phyloP scores from a whole-genome alignment of 1,140 invertebrate genomes.

The Heterodera schachtii region DNA sequence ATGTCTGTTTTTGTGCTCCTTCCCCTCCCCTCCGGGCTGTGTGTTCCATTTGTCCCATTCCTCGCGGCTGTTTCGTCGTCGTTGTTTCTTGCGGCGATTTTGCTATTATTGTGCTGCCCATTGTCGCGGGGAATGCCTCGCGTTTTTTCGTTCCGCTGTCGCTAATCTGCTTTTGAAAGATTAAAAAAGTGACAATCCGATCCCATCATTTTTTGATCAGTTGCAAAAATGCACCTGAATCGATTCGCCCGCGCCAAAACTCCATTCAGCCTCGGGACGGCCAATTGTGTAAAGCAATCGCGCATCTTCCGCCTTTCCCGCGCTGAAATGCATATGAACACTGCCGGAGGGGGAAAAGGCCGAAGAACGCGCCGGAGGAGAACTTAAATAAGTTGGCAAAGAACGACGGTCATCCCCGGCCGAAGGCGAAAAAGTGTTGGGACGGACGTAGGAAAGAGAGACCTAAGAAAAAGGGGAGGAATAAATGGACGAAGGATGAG shows the following conservation, averaged over 20 bases:
- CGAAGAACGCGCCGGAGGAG: neutral
- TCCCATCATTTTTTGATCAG: neutral
- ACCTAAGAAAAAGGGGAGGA: neutral
- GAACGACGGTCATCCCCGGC: neutral
- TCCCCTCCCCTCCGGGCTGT: neutral
- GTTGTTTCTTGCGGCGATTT: neutral
- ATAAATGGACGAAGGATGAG: too few relatives aligned
- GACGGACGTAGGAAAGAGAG: conserved; percentile 10
- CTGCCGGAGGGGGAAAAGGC: conserved; percentile 21
- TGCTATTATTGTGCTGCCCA: neutral
- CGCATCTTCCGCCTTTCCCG: neutral
- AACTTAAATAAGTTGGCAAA: conserved; percentile 1
- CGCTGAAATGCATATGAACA: conserved; percentile 23
- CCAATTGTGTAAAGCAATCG: conserved; percentile 9
- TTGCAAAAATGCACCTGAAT: neutral
- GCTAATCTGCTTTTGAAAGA: neutral
- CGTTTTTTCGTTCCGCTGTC: conserved; percentile 2
- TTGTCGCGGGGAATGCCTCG: neutral
- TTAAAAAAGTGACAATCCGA: neutral
- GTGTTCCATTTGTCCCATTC: neutral
- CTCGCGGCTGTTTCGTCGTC: neutral
- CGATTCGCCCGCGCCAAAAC: conserved; percentile 10
- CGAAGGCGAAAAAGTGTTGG: neutral
- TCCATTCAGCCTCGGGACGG: conserved; percentile 8
- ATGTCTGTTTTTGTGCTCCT: neutral